Percentiles rank a stretch among this genome's conserved stretches.
Evolutionary conservation across 2,113 vertebrate genomes (phyloP).

Genomic region (Chamaetylas fuelleborni): DNA sequence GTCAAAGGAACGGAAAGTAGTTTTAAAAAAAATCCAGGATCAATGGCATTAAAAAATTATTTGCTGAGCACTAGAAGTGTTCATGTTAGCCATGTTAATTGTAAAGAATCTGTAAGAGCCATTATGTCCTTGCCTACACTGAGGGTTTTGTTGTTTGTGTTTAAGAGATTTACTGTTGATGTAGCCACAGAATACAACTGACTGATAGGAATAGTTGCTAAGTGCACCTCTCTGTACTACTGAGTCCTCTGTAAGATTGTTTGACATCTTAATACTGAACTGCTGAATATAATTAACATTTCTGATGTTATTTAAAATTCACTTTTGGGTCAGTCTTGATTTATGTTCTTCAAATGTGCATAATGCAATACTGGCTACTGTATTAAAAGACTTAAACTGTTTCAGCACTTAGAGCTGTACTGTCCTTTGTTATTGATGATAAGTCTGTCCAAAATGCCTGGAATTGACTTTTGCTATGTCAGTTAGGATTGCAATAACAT

Average conservation of each 20-base stretch:
- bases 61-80: constrained; percentile 49
- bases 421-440: neutral
- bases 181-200: neutral
- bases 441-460: constrained; percentile 24
- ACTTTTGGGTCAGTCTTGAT: neutral
- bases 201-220: neutral
- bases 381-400: neutral
- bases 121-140: neutral
- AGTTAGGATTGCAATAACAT: neutral
- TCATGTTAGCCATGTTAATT: constrained; percentile 60
- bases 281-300: constrained; percentile 13
- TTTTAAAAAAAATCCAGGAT: constrained; percentile 60
- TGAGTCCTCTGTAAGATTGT: neutral
- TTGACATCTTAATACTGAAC: neutral
- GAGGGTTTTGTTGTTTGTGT: neutral
- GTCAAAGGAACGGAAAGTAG: constrained; percentile 64
- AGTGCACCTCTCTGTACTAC: neutral
- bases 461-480: neutral
- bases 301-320: neutral
- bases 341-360: neutral
- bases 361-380: neutral
- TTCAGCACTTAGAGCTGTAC: neutral
- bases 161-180: neutral
- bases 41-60: constrained; percentile 73
- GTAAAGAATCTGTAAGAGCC: neutral